Conservation (phyloP, 2,888 invertebrate genomes). For the Kryphioiulus occultus region DNA sequence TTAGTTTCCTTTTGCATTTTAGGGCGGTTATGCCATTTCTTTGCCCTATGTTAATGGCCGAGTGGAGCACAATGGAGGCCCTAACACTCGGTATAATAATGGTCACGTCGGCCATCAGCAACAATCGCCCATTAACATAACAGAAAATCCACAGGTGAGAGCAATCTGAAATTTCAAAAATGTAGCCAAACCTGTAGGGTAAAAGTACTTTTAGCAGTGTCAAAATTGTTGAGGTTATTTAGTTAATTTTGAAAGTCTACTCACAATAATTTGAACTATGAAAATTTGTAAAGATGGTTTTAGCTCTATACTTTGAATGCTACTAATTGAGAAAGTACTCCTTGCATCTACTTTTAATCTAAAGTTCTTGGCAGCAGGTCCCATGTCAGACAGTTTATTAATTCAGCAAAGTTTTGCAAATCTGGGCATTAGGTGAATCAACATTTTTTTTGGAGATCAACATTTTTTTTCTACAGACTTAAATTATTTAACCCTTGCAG, state of each 20-base stretch:
- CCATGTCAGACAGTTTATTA: background rate
- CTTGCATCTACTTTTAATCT: no score
- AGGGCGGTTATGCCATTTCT: slow-evolving; percentile 53
- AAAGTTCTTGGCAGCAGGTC: background rate
- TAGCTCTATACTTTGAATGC: no score
- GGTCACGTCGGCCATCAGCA: slow-evolving; percentile 51
- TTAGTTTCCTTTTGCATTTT: slow-evolving; percentile 36
- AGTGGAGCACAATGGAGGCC: slow-evolving; percentile 48
- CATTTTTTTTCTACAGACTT: no score
- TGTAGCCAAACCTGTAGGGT: background rate
- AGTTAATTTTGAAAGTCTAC: background rate
- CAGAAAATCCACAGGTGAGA: slow-evolving; percentile 54
- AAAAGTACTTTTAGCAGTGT: background rate
- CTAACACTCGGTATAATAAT: slow-evolving; percentile 45
- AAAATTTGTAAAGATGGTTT: background rate
- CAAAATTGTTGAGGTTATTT: background rate
- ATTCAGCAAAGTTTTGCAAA: no score
- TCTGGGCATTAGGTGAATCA: no score
- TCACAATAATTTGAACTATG: background rate
- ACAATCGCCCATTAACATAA: slow-evolving; percentile 52
- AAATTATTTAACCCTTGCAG: no score
- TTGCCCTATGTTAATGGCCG: slow-evolving; percentile 46
- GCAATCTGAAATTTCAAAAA: background rate
- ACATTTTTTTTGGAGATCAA: no score
- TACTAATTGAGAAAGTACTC: no score